These are phyloP conservation scores for Phoenicopterus ruber DNA, from an alignment of 2,113 vertebrate genomes.

Conservation along the genomic window DNA sequence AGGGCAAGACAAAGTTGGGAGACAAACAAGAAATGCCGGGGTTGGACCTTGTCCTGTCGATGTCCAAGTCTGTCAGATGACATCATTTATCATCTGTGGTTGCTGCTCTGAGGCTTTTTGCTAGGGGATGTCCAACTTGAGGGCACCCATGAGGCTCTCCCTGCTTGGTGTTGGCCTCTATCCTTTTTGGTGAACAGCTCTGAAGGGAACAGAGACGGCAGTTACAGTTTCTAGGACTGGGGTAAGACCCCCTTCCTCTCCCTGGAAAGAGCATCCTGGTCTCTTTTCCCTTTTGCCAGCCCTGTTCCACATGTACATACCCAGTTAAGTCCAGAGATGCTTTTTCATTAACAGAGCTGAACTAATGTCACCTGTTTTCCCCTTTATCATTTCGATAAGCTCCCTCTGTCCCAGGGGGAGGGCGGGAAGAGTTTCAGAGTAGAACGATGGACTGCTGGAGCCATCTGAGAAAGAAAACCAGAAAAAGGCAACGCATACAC, in stretches of 20 bases:
- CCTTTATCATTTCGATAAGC: not conserved
- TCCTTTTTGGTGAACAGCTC: not conserved
- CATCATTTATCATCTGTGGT: fast-evolving
- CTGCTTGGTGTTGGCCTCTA: not conserved
- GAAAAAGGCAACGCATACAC: not conserved
- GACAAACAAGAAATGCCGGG: not conserved
- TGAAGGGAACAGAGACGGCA: not conserved
- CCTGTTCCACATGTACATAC: not conserved
- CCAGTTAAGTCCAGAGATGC: not conserved
- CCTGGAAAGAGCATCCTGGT: not conserved
- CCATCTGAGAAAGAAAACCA: not conserved
- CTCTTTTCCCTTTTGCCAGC: not conserved
- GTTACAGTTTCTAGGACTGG: not conserved
- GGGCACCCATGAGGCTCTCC: not conserved
- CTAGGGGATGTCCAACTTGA: not conserved
- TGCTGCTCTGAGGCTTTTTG: not conserved
- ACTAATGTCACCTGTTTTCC: not conserved
- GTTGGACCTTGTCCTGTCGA: not conserved
- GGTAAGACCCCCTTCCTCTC: fast-evolving
- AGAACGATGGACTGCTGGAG: not conserved
- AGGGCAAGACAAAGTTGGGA: not conserved
- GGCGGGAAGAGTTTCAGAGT: not conserved
- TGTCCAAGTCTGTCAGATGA: not conserved
- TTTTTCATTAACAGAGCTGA: not conserved
- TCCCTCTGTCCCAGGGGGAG: not conserved